Evolutionary conservation across 1,140 invertebrate genomes (phyloP).

Genomic region (Macrosteles quadrilineatus): DNA sequence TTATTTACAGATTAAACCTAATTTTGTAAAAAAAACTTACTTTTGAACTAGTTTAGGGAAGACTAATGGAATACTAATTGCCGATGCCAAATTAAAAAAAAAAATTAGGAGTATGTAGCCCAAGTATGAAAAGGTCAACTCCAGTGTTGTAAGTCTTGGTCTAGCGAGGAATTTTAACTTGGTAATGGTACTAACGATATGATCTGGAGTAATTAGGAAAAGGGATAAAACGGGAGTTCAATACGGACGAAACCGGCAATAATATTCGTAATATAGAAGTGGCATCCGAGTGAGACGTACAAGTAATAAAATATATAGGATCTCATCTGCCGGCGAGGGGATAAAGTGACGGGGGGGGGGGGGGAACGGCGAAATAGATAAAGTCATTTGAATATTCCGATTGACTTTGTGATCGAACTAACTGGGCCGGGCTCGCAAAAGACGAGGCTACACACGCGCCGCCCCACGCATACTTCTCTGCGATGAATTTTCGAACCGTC

Average conservation of each 20-base stretch:
- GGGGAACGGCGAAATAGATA: conserved; percentile 50
- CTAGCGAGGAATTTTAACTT: too few relatives aligned
- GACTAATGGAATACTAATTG: too few relatives aligned
- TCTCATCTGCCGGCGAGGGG: conserved; percentile 30
- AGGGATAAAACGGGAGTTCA: not conserved
- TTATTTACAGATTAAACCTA: too few relatives aligned
- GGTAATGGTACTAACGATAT: too few relatives aligned
- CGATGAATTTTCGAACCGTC: conserved; percentile 35
- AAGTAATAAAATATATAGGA: conserved; percentile 34
- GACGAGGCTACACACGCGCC: not conserved
- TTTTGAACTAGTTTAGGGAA: too few relatives aligned
- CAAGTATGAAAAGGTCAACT: too few relatives aligned
- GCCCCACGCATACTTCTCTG: conserved; percentile 17
- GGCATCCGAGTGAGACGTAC: not conserved
- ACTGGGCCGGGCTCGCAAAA: not conserved
- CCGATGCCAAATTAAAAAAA: too few relatives aligned
- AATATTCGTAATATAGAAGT: not conserved
- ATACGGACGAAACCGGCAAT: conserved; percentile 14
- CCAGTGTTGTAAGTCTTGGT: too few relatives aligned
- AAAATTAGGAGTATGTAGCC: too few relatives aligned
- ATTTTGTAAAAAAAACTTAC: too few relatives aligned
- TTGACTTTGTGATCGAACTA: conserved; percentile 31
- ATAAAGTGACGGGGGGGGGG: conserved; percentile 39
- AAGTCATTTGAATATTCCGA: conserved; percentile 36
- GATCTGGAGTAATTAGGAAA: not conserved